Percentiles rank a stretch among this genome's conserved stretches.
Evolutionary conservation across 37 sponge, comb jelly and placozoan species (phyloP).

Genomic region (Theonella swinhoei): DNA sequence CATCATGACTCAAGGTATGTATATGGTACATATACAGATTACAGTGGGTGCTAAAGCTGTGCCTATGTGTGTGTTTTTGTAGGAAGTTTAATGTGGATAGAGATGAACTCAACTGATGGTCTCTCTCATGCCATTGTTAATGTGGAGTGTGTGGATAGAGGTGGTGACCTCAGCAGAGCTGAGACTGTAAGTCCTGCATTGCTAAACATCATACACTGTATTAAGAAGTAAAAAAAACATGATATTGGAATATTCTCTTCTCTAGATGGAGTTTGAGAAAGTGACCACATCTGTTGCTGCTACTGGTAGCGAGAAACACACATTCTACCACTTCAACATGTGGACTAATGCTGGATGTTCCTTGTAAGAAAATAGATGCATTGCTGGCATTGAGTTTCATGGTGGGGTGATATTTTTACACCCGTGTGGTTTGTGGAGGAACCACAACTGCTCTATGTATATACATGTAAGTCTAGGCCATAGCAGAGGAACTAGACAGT

Average conservation of each 20-base stretch:
- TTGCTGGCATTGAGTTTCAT: too few relatives aligned
- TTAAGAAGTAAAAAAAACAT: background rate
- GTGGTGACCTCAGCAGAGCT: constrained; percentile 1
- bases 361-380: too few relatives aligned
- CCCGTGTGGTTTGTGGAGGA: too few relatives aligned
- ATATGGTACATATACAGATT: background rate
- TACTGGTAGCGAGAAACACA: background rate
- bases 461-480: too few relatives aligned
- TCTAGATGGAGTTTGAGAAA: background rate
- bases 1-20: constrained; percentile 34
- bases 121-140: background rate
- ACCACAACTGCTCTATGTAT: too few relatives aligned
- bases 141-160: constrained; percentile 1
- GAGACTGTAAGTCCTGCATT: background rate
- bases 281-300: background rate
- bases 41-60: background rate
- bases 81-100: background rate
- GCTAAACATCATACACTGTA: background rate
- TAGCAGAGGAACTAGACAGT: too few relatives aligned
- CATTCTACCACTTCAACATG: background rate
- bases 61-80: background rate
- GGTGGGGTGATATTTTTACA: too few relatives aligned
- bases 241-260: background rate
- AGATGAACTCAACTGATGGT: background rate
- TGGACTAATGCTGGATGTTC: too few relatives aligned